Base-by-base conservation (phyloP, 2,797 vertebrate genomes). In the Nothura maculosa region DNA sequence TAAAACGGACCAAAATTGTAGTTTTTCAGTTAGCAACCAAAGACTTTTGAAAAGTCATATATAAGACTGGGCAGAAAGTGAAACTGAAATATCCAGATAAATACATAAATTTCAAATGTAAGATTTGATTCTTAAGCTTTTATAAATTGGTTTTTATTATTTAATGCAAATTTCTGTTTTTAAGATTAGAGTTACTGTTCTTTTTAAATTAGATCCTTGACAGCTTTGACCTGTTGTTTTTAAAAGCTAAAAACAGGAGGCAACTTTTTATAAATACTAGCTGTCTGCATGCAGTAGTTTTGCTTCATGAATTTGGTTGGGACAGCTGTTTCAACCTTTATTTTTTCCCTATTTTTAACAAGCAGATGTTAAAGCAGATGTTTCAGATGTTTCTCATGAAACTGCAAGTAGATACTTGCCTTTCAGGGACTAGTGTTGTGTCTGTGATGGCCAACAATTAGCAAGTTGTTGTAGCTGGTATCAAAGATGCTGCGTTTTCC, bases 1-100 rank as follows among this genome's bases (percentile, higher is more conserved):
- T 40, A 82, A 74, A 55, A 50, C 92, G 86, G 54, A 81, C 55
- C 32, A 1, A 32, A 70, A 36, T 73, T 69, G 10, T 83, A 5
- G 6, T 22, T 91, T 92, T 93, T 90, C 52, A 67, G 12, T 88
- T 90, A 78, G 32, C 64, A 55, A 38, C 50, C 90, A 19, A 28
- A 87, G 22, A 87, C 64, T 74, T 74, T 85, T 40, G 50, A 73
- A 60, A 17, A 25, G 6, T 66, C n/a, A 52, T 66, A 48, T 28
- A 8, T 72, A 66, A 45, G 68, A 55, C 87, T 70, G 24, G 17
- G 34, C 18, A 40, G 9, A 64, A 45, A 34, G 32, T 5, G 38
- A 32, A 57, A 34, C 10, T 70, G 6, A 3, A 61, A 1, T 76
- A 36, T 40, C 1, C 50, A 69, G 6, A 6, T 67, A 90, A 87